phyloP scores from a whole-genome alignment of 2,797 vertebrate species.

The Fratercula arctica region DNA sequence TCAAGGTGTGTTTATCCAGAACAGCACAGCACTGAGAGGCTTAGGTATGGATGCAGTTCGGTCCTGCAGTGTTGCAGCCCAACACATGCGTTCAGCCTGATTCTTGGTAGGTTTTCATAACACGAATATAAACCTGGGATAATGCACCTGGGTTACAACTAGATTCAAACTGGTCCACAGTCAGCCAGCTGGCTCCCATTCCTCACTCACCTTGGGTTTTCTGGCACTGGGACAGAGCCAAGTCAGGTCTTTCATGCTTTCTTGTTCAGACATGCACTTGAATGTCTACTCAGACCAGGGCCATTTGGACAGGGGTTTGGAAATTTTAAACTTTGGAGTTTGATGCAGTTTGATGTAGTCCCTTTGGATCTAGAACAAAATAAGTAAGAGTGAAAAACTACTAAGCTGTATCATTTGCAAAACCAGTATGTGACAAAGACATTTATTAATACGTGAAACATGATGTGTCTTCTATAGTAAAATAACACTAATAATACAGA shows the following conservation, averaged over 20 bases:
- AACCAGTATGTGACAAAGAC: not conserved
- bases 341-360: not conserved
- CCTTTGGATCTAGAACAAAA: not conserved
- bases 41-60: rapidly evolving
- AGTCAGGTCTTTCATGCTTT: not conserved
- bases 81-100: not conserved
- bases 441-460: not conserved
- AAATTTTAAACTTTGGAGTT: not conserved
- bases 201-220: not conserved
- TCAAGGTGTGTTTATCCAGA: not conserved
- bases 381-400: not conserved
- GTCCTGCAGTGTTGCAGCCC: not conserved
- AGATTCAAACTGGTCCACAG: not conserved
- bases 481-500: not conserved
- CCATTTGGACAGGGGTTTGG: not conserved
- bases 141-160: not conserved
- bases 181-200: not conserved
- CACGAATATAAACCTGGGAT: not conserved
- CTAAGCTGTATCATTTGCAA: not conserved
- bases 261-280: not conserved
- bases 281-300: not conserved
- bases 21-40: not conserved
- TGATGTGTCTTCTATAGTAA: not conserved
- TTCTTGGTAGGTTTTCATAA: not conserved
- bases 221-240: not conserved